phyloP scores from a whole-genome alignment of 2,888 invertebrate species.

The Acronicta alni region DNA sequence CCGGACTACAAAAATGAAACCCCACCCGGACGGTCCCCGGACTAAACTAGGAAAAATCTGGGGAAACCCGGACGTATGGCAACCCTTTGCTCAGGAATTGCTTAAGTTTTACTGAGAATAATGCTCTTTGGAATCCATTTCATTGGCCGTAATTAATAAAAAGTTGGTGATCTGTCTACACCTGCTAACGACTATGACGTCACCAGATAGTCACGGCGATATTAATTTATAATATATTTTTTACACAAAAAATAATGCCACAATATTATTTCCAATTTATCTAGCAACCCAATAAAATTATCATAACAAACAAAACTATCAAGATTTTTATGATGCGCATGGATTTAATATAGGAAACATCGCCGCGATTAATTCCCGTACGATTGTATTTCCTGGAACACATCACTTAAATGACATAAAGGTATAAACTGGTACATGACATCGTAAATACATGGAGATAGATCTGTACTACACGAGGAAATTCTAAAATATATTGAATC shows the following conservation, averaged over 20 bases:
- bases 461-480: constrained; percentile 46
- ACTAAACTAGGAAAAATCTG: too few relatives aligned
- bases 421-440: constrained; percentile 48
- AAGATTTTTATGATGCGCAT: constrained; percentile 49
- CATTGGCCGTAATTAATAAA: neutral
- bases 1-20: too few relatives aligned
- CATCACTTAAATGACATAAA: constrained; percentile 51
- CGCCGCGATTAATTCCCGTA: constrained; percentile 37
- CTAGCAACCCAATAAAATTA: constrained; percentile 35
- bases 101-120: neutral
- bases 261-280: constrained; percentile 35
- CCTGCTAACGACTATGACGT: neutral
- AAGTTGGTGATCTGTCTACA: neutral
- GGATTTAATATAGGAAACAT: constrained; percentile 48
- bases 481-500: constrained; percentile 63
- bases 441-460: constrained; percentile 72
- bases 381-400: constrained; percentile 59
- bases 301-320: constrained; percentile 54
- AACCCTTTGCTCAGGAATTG: neutral
- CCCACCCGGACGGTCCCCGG: too few relatives aligned
- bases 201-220: neutral
- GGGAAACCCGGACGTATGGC: too few relatives aligned
- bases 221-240: too few relatives aligned
- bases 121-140: neutral
- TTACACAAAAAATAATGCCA: constrained; percentile 2